These are phyloP conservation scores for Platyscapa corneri DNA, from an alignment of 1,140 invertebrate species.

Conservation along the genomic window DNA sequence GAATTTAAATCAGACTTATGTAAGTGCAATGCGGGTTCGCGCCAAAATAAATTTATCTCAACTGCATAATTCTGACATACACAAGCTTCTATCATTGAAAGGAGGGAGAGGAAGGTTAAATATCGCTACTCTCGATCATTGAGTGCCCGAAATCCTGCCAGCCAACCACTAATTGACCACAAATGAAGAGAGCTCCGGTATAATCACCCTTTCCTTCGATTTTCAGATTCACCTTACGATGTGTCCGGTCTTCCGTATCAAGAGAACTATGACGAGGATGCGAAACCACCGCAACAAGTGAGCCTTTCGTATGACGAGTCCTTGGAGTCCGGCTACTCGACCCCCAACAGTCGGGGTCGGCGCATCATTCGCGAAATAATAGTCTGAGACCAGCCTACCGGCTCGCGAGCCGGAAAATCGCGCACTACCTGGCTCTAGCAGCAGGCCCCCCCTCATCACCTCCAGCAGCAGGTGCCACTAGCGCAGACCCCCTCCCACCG, in stretches of 20 bases:
- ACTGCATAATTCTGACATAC: too few relatives aligned
- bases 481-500: constrained; percentile 52
- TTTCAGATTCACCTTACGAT: constrained; percentile 92
- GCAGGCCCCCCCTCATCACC: constrained; percentile 64
- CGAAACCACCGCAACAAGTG: constrained; percentile 87
- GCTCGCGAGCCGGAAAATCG: constrained; percentile 71
- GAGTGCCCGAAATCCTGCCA: neutral
- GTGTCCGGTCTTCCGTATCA: constrained; percentile 92
- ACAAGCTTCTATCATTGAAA: too few relatives aligned
- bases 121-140: too few relatives aligned
- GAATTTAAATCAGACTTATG: too few relatives aligned
- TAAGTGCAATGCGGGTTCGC: too few relatives aligned
- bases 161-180: neutral
- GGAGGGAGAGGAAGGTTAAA: too few relatives aligned
- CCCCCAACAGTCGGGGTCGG: constrained; percentile 90
- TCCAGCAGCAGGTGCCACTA: neutral
- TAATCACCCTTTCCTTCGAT: neutral
- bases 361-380: constrained; percentile 95
- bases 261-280: constrained; percentile 83
- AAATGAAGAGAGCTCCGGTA: too few relatives aligned
- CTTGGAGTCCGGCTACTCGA: constrained; percentile 93
- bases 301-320: constrained; percentile 93
- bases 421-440: constrained; percentile 74
- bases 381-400: constrained; percentile 81
- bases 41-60: too few relatives aligned